Base-by-base conservation (phyloP, 2,113 vertebrate species). In the Rhinichthys klamathensis region DNA sequence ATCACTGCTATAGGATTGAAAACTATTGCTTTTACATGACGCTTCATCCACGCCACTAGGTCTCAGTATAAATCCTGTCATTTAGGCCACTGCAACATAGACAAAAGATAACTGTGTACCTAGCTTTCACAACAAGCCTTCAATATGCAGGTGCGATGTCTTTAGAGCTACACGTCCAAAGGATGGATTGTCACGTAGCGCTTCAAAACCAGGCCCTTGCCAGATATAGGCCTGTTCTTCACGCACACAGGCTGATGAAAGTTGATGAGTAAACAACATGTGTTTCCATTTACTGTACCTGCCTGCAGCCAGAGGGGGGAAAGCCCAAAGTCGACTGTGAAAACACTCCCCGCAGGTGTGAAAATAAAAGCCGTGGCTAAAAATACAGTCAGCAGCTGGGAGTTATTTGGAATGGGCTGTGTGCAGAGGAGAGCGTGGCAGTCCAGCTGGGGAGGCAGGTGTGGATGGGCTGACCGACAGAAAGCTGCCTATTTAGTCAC, bases 341-440 rank as follows among this genome's bases (percentile, higher is more conserved):
- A 92, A 90, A 93, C 90, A 94, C 92, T 67, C 90, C 88, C 93
- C 90, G 94, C 96, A 96, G 97, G 96, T 97, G 96, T 95, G 96
- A 93, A 96, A 94, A 95, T 96, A 96, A 96, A 96, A 96, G 75
- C 95, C 91, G 92, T 88, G 92, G 92, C 95, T 97, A 96, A 96
- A 97, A 97, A 97, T 96, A 96, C 95, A 92, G 92, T 92, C 88
- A 92, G 94, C 96, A 97, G 95, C 96, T 96, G 95, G 95, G 94
- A 95, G 94, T 91, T 92, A 92, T 95, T 93, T 87, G 54, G 89
- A 80, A 92, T 85, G 91, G 90, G 87, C 86, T 41, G 74, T 85
- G 83, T 72, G 90, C 78, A 89, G 89, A 90, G 92, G 90, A 89
- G 88, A 80, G 85, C 65, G 56, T 35, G 13, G 89, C 49, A 80